These are phyloP conservation scores for Tubulanus polymorphus DNA, from an alignment of 2,888 invertebrate genomes.

Conservation along the genomic window DNA sequence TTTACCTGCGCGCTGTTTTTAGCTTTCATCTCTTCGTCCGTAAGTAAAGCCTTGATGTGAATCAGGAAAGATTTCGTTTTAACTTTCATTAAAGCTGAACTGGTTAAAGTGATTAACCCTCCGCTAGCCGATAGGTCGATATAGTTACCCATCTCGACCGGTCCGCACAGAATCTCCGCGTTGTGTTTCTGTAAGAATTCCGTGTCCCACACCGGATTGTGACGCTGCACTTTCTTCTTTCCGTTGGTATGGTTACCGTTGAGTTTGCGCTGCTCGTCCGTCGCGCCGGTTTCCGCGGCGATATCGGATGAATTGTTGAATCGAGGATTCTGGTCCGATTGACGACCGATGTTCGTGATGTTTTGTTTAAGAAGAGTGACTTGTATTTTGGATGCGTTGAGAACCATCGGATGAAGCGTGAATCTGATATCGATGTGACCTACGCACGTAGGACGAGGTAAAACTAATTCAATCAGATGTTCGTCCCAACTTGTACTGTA, in stretches of 20 bases:
- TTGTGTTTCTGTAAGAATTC: constrained; percentile 83
- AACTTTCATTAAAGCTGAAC: constrained; percentile 60
- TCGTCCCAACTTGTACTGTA: constrained; percentile 81
- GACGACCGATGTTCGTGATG: constrained; percentile 58
- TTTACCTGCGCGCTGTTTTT: too few relatives aligned
- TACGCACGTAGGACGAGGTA: constrained; percentile 70
- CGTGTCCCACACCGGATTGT: constrained; percentile 37
- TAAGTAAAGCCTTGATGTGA: constrained; percentile 43
- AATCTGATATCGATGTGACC: constrained; percentile 90
- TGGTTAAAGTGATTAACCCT: constrained; percentile 80
- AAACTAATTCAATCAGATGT: constrained; percentile 81
- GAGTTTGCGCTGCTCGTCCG: background rate
- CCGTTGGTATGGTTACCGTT: background rate
- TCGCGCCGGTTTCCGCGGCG: background rate
- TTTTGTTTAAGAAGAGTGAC: constrained; percentile 68
- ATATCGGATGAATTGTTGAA: background rate
- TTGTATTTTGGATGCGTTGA: constrained; percentile 74
- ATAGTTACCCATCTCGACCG: constrained; percentile 74
- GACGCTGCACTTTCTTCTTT: constrained; percentile 10
- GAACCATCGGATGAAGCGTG: constrained; percentile 72
- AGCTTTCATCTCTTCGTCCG: constrained; percentile 17
- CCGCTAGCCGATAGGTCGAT: constrained; percentile 80
- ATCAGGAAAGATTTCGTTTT: constrained; percentile 47
- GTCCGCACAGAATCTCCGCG: constrained; percentile 86
- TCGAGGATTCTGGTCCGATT: constrained; percentile 43